These are phyloP conservation scores for Ceratina calcarata DNA, from an alignment of 1,140 invertebrate genomes.

Conservation along the genomic window DNA sequence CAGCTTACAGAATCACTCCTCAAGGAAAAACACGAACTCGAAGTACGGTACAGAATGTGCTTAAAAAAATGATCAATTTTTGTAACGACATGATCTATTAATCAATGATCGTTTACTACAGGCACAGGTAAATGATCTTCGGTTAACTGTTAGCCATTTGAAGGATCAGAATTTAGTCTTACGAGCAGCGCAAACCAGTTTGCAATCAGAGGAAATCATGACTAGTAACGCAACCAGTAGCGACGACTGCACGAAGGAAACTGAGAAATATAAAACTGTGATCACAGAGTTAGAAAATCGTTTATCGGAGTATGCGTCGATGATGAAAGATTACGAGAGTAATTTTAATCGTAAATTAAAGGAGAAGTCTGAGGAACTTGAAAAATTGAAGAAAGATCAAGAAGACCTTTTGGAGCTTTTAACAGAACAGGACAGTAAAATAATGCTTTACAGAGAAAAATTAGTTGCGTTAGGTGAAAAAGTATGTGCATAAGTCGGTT, in stretches of 20 bases:
- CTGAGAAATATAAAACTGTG: conserved; percentile 69
- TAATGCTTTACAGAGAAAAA: conserved; percentile 86
- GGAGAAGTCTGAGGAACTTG: conserved; percentile 83
- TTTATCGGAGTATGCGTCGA: conserved; percentile 65
- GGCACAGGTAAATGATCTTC: conserved; percentile 86
- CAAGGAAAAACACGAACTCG: conserved; percentile 81
- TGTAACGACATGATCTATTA: background rate
- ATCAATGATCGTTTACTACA: conserved; percentile 70
- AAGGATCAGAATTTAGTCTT: conserved; percentile 93
- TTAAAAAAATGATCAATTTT: background rate
- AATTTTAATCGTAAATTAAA: conserved; percentile 74
- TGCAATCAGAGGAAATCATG: conserved; percentile 54
- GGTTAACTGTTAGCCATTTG: conserved; percentile 87
- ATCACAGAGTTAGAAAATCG: conserved; percentile 71
- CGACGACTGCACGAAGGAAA: conserved; percentile 65
- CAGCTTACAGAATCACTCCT: conserved; percentile 80
- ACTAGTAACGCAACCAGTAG: conserved; percentile 46
- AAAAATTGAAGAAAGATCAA: conserved; percentile 91
- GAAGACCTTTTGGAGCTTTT: conserved; percentile 93
- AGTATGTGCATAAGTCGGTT: conserved; percentile 70
- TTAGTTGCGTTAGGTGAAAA: conserved; percentile 86
- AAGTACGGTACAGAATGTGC: conserved; percentile 71
- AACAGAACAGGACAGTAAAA: conserved; percentile 90
- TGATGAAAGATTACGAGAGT: conserved; percentile 64
- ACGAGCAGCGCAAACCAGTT: conserved; percentile 83